Base-by-base conservation (phyloP, 2,888 invertebrate genomes). In the Thymelicus acteon region DNA sequence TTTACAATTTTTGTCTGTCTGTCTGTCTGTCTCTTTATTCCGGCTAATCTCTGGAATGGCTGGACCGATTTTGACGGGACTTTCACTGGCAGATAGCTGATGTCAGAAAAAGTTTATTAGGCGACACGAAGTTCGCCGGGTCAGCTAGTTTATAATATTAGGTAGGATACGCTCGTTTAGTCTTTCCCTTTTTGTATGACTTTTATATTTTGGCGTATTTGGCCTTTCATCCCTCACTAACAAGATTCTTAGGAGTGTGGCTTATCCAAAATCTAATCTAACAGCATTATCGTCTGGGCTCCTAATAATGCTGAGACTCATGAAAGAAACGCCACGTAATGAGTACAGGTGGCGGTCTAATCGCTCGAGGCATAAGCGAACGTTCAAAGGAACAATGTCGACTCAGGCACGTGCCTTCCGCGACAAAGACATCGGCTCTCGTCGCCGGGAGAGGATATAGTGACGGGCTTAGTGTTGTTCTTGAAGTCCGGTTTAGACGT, bases 401-500 rank as follows among this genome's bases (percentile, higher is more conserved):
- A 52, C 49, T 15, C 54, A 62, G 62, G 62, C 62, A 62, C 63
- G 63, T 52, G 63, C 63, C 63, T n/a, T 48, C 48, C n/a, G 49
- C 39, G 39, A 52, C 63, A 63, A 63, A 63, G 63, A 49, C 63
- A 19, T 49, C 63, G 63, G 31, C 70, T 72, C 74, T 73, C 47
- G 54, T 31, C 49, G 54, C 6, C 37, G 66, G 74, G 15, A 31
- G 68, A 2, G 73, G 67, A 5, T 24, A 62, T 47, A 6, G 78
- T 79, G 67, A 76, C 66, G 7, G 74, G 79, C 76, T 75, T 61
- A 80, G 31, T 31, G 31, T 31, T 31, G 31, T 31, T 31, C 31
- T 31, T 5, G n/a, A n/a, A n/a, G n/a, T n/a, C n/a, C n/a, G n/a
- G n/a, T n/a, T n/a, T n/a, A n/a, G n/a, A n/a, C n/a, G n/a, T n/a